Evolutionary conservation across 2,888 invertebrate species (phyloP).

Genomic region (Latheticus oryzae): DNA sequence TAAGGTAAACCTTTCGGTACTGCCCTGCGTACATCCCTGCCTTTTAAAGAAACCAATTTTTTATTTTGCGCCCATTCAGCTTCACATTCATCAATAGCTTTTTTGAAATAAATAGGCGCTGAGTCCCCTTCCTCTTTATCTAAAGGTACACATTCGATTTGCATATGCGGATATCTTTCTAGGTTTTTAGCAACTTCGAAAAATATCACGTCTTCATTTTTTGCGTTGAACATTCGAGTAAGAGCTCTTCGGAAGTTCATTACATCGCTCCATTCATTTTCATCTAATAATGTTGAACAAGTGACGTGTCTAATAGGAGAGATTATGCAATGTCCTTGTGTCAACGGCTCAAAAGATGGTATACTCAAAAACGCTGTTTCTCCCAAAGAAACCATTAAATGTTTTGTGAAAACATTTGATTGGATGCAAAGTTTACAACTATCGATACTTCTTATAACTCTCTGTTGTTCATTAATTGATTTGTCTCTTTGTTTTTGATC

Average conservation of each 20-base stretch:
- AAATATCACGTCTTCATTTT: constrained; percentile 86
- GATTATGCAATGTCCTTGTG: constrained; percentile 87
- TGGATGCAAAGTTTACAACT: constrained; percentile 88
- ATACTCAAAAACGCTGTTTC: constrained; percentile 86
- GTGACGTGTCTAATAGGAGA: constrained; percentile 84
- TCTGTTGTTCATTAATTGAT: constrained; percentile 81
- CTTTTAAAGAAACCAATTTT: constrained; percentile 80
- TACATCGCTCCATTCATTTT: constrained; percentile 94
- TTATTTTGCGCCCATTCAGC: constrained; percentile 96
- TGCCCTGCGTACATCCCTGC: constrained; percentile 80
- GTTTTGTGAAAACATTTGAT: constrained; percentile 82
- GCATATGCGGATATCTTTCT: constrained; percentile 81
- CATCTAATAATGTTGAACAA: constrained; percentile 87
- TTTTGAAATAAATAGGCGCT: constrained; percentile 97
- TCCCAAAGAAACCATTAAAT: constrained; percentile 85
- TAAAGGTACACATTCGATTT: constrained; percentile 89
- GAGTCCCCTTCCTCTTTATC: constrained; percentile 85
- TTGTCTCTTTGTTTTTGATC: constrained; percentile 72
- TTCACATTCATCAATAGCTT: constrained; percentile 95
- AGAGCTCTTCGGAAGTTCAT: constrained; percentile 82
- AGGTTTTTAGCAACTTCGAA: constrained; percentile 87
- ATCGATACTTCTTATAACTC: constrained; percentile 77
- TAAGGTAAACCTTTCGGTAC: constrained; percentile 96
- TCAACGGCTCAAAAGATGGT: constrained; percentile 84
- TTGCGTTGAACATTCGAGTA: constrained; percentile 79